Percentiles rank a stretch among this genome's conserved stretches.
phyloP scores from a whole-genome alignment of 2,113 vertebrate species.

The Verasper variegatus region DNA sequence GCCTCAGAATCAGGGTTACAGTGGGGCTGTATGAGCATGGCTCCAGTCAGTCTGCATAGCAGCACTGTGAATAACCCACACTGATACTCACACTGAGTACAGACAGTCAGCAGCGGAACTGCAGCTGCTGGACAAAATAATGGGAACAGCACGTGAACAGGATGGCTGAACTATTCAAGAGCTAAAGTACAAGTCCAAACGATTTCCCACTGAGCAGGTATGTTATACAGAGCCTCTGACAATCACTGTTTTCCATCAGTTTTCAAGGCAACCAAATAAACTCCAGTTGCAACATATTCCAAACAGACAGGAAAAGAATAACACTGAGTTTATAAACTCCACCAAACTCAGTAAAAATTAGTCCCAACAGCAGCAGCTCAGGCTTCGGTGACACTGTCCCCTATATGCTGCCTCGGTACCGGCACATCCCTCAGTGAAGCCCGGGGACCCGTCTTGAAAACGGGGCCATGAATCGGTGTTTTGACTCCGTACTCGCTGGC shows the following conservation, averaged over 20 bases:
- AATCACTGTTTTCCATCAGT: not conserved
- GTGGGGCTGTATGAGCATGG: conserved; percentile 62
- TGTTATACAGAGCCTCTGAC: not conserved
- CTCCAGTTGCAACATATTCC: not conserved
- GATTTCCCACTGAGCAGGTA: not conserved
- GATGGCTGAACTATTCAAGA: not conserved
- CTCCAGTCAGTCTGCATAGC: conserved; percentile 81
- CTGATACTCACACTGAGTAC: conserved; percentile 31
- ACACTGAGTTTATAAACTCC: not conserved
- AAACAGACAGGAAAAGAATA: not conserved
- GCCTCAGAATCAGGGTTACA: conserved; percentile 45
- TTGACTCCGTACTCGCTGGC: not conserved
- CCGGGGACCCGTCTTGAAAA: not conserved
- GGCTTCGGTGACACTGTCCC: not conserved
- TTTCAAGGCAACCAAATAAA: not conserved
- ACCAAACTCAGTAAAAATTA: not conserved
- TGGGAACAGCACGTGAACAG: conserved; percentile 7
- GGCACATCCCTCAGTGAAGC: not conserved
- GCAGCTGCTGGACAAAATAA: conserved; percentile 48
- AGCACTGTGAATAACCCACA: conserved; percentile 74
- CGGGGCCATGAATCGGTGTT: not conserved
- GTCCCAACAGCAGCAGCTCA: not conserved
- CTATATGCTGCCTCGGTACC: not conserved
- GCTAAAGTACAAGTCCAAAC: not conserved
- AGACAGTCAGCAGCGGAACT: conserved; percentile 21